Base-by-base conservation (phyloP, 2,113 vertebrate species). In the Ailurus styani region DNA sequence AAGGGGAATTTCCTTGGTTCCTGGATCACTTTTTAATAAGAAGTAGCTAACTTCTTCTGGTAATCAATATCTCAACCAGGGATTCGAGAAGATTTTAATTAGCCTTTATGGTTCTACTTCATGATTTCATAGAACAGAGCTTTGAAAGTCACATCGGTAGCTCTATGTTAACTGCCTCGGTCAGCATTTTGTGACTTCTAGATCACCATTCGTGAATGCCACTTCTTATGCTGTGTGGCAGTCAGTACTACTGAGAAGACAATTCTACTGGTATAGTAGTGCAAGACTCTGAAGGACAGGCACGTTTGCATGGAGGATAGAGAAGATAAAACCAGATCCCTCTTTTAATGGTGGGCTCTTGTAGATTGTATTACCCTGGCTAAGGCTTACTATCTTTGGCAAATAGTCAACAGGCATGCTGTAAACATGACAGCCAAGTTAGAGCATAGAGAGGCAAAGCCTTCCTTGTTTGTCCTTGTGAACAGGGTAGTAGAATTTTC, bases 211-310 rank as follows among this genome's bases (percentile, higher is more conserved):
- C 27, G 10, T 87, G 66, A 62, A 8, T 0, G 2, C 25, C 78
- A 83, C 20, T 6, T 83, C 64, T 25, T 23, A 8, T 0, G 21
- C 1, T 3, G 0, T 8, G 31, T 9, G 2, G 34, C 52, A 9
- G 13, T 45, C 31, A 31, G n/a, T 8, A 18, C 42, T 18, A 5
- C 40, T 4, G 17, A 66, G 45, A 45, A 81, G 37, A 29, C 7
- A 7, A 10, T 7, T 0, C 0, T 9, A 9, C 45, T 42, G 12
- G 37, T 8, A 1, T 0, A 12, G 27, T 1, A 1, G 1, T 9
- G 5, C 21, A 72, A 66, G 37, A 57, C 6, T 3, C 4, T 25
- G 29, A 34, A 23, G 6, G 31, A 64, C 17, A 1, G 21, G n/a
- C 14, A 6, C 27, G 7, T 25, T 45, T 14, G 1, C 18, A 17